Evolutionary conservation across 2,113 vertebrate species (phyloP).

Genomic region (Brachypodius melanocephalos): DNA sequence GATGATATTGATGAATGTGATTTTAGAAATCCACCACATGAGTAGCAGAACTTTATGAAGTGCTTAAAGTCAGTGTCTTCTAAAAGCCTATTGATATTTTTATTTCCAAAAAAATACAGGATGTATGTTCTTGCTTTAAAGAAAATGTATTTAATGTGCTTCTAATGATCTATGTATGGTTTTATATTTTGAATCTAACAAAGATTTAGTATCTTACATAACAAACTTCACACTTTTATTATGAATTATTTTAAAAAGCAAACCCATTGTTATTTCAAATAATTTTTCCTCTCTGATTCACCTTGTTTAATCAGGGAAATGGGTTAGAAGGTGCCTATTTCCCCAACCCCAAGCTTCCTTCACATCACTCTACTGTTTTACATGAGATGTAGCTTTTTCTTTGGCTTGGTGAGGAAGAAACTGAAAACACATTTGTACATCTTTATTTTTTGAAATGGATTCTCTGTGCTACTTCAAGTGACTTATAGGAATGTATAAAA

Average conservation of each 20-base stretch:
- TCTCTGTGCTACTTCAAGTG: background rate
- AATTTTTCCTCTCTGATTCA: background rate
- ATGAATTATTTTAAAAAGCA: background rate
- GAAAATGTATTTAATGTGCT: background rate
- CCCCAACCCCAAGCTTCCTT: background rate
- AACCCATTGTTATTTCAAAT: background rate
- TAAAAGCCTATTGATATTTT: background rate
- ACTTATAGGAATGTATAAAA: background rate
- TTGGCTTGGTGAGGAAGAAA: background rate
- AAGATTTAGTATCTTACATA: background rate
- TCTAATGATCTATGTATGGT: background rate
- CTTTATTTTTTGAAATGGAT: conserved; percentile 10
- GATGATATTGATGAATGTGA: background rate
- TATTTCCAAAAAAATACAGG: background rate
- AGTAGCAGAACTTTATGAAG: background rate
- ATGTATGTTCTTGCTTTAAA: background rate
- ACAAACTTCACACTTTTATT: background rate
- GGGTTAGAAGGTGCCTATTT: background rate
- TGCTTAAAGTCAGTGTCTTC: background rate
- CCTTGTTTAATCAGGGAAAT: background rate
- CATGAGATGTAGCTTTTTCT: background rate
- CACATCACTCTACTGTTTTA: background rate
- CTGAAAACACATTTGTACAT: background rate
- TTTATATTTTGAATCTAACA: background rate
- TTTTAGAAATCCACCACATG: background rate